Evolutionary conservation across 2,888 invertebrate species (phyloP).

Genomic region (Zhuqinia jingwanae): DNA sequence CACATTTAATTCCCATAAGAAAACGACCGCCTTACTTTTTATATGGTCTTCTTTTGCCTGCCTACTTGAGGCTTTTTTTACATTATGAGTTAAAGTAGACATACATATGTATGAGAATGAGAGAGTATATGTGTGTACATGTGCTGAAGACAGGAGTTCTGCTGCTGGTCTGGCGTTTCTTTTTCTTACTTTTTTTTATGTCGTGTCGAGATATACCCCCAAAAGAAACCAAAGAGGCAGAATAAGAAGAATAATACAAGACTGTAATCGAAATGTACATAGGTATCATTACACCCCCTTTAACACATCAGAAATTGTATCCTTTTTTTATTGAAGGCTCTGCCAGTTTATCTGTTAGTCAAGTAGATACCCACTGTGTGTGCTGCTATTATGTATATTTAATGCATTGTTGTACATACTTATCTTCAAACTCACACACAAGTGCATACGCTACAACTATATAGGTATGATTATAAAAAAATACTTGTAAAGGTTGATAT

Average conservation of each 20-base stretch:
- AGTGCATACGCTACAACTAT: too few species aligned
- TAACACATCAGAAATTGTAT: conserved; percentile 63
- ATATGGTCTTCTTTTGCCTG: conserved; percentile 14
- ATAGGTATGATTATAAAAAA: too few species aligned
- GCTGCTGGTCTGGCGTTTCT: background rate
- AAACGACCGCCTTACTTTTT: conserved; percentile 24
- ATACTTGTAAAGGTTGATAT: background rate
- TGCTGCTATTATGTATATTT: background rate
- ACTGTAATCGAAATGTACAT: conserved; percentile 44
- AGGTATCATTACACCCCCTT: conserved; percentile 67
- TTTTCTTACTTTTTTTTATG: background rate
- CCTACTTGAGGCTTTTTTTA: background rate
- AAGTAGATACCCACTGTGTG: conserved; percentile 13
- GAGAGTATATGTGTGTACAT: too few species aligned
- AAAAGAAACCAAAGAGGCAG: background rate
- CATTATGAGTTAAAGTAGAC: too few species aligned
- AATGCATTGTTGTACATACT: background rate
- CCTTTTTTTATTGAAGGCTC: conserved; percentile 51
- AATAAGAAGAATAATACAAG: background rate
- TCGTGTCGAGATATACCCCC: background rate
- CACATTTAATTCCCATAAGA: conserved; percentile 15
- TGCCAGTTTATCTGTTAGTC: background rate
- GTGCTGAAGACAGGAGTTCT: conserved; percentile 32
- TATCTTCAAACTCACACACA: too few species aligned
- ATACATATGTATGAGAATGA: too few species aligned